Conservation (phyloP, 1,140 invertebrate genomes). For the Diachasma alloeum region DNA sequence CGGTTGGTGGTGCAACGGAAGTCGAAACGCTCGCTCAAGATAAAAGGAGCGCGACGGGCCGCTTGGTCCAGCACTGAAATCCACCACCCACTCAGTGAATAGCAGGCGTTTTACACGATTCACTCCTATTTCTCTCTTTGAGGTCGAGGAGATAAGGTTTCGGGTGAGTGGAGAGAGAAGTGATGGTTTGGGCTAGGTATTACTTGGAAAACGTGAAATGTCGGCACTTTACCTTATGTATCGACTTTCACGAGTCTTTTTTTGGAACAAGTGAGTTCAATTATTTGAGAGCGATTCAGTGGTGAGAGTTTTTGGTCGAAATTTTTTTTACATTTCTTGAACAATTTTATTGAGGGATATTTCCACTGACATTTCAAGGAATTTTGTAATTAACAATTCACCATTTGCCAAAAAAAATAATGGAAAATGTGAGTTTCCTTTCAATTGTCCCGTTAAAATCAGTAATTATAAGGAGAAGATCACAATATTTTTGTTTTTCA, state of each 20-base stretch:
- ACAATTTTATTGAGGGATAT: no score
- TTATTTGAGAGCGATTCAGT: background rate
- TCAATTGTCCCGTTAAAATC: no score
- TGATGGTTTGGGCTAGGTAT: background rate
- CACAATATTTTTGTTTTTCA: no score
- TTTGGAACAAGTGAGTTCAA: background rate
- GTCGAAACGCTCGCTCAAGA: background rate
- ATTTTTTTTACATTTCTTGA: no score
- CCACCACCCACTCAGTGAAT: background rate
- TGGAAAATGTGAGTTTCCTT: no score
- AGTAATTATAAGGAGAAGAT: no score
- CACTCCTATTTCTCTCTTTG: background rate
- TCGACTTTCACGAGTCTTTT: background rate
- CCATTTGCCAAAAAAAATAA: no score
- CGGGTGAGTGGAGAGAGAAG: background rate
- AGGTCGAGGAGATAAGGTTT: conserved; percentile 6
- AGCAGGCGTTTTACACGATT: conserved; percentile 6
- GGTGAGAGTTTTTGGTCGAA: background rate
- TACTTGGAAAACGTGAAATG: background rate
- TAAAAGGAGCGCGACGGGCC: background rate
- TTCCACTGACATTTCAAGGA: no score
- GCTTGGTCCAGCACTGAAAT: background rate
- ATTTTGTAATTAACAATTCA: no score
- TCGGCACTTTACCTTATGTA: conserved; percentile 2
- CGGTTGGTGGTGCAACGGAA: background rate